Base-by-base conservation (phyloP, 2,797 vertebrate genomes). In the Enteromius argenteus region DNA sequence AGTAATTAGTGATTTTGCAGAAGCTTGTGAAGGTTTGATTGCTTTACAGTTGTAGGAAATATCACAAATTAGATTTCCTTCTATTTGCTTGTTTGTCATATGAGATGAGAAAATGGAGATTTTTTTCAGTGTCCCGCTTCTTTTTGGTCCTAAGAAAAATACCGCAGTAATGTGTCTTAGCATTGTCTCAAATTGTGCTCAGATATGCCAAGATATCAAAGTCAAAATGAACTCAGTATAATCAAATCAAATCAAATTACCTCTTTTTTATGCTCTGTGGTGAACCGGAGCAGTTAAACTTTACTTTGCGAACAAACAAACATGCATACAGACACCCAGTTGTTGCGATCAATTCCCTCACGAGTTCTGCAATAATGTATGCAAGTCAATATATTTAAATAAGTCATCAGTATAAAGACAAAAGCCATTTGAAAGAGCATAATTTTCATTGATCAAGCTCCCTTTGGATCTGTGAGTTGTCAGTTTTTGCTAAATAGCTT, bases 371-470 rank as follows among this genome's bases (percentile, higher is more conserved):
- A 67, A 68, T 84, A 86, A 88, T 77, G 68, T 71, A 86, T 85
- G 87, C 78, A 86, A 85, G 83, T 88, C 88, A 84, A 87, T 86
- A 81, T 56, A 72, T 84, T 67, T 86, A 85, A 85, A 84, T 67
- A 81, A 79, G 80, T 77, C 7, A 84, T 78, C 62, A 79, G 79
- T 30, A 58, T 66, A 53, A 74, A 39, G 74, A 77, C 69, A 66
- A 81, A 77, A 58, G 74, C 49, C 79, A 27, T 80, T 84, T 37
- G 32, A 79, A 53, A 60, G 67, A 79, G 49, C 44, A 58, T 62
- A 69, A 64, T 76, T 84, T 81, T 79, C 71, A 73, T 80, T 53
- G 60, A 81, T 76, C 44, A 51, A 60, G 27, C 74, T 23, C 62
- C 73, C 35, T 83, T 67, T 85, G 67, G 66, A 67, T 82, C 74